Percentiles rank a stretch among this genome's conserved stretches.
These are phyloP conservation scores for Cochlearius cochlearius DNA, from an alignment of 2,113 vertebrate genomes.

Conservation along the genomic window DNA sequence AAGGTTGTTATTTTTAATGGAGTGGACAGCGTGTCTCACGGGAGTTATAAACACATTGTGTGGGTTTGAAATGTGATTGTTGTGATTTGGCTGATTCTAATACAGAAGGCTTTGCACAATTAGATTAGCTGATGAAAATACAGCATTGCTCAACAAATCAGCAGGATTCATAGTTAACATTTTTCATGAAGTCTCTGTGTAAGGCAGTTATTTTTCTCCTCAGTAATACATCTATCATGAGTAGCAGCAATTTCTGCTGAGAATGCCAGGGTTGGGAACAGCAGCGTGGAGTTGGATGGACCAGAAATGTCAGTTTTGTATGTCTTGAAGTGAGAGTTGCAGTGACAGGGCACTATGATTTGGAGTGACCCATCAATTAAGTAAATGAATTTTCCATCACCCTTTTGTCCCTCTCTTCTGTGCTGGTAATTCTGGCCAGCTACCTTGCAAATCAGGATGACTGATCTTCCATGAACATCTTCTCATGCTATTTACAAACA, in stretches of 20 bases:
- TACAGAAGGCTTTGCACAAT: not conserved
- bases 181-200: not conserved
- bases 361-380: not conserved
- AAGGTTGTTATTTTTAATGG: constrained; percentile 48
- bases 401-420: not conserved
- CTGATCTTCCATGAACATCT: not conserved
- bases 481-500: not conserved
- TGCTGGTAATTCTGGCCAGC: not conserved
- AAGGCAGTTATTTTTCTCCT: not conserved
- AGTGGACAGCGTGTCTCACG: not conserved
- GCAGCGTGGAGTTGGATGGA: not conserved
- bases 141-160: constrained; percentile 19
- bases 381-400: not conserved
- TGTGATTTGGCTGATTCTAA: constrained; percentile 1
- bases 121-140: constrained; percentile 45
- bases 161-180: not conserved
- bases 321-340: not conserved
- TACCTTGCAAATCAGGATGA: not conserved
- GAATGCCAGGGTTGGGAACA: not conserved
- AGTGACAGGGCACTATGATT: not conserved
- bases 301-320: not conserved
- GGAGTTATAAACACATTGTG: not conserved
- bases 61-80: not conserved
- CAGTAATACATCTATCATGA: not conserved
- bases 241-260: not conserved